Conservation (phyloP, 2,888 invertebrate genomes). For the Xestia sexstrigata region DNA sequence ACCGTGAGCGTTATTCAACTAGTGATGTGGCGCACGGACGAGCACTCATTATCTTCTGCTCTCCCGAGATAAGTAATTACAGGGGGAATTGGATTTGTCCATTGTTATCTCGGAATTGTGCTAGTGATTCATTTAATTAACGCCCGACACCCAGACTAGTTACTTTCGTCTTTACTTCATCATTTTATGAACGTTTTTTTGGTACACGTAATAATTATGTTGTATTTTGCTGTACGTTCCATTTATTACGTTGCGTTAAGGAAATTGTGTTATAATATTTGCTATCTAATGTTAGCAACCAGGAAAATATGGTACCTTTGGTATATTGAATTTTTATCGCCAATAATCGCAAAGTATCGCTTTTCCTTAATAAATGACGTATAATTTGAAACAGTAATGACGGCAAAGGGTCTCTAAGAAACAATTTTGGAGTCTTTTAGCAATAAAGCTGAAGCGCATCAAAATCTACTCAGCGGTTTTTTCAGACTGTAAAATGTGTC, state of each 20-base stretch:
- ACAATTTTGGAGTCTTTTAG: constrained; percentile 24
- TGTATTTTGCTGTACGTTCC: background rate
- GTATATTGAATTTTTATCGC: constrained; percentile 6
- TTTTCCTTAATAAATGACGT: constrained; percentile 26
- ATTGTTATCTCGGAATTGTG: constrained; percentile 71
- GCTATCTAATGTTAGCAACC: constrained; percentile 25
- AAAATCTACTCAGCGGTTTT: constrained; percentile 51
- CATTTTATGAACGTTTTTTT: constrained; percentile 18
- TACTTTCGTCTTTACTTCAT: constrained; percentile 30
- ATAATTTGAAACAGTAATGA: constrained; percentile 10
- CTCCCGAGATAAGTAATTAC: constrained; percentile 74
- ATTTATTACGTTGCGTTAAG: constrained; percentile 13
- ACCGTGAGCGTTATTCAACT: constrained; percentile 22
- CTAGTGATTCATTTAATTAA: constrained; percentile 75
- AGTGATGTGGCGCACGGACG: constrained; percentile 39
- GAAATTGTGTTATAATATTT: constrained; percentile 20
- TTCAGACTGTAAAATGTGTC: constrained; percentile 1
- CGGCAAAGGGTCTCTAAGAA: constrained; percentile 11
- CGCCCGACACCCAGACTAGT: constrained; percentile 52
- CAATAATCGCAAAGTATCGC: constrained; percentile 6
- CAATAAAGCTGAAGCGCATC: constrained; percentile 44
- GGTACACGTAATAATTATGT: constrained; percentile 20
- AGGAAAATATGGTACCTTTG: constrained; percentile 11
- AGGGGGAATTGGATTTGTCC: constrained; percentile 73
- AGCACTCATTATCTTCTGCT: constrained; percentile 63